Percentiles rank a stretch among this genome's conserved stretches.
Conservation (phyloP, 2,797 vertebrate genomes). For the Cyprinodon diabolis region DNA sequence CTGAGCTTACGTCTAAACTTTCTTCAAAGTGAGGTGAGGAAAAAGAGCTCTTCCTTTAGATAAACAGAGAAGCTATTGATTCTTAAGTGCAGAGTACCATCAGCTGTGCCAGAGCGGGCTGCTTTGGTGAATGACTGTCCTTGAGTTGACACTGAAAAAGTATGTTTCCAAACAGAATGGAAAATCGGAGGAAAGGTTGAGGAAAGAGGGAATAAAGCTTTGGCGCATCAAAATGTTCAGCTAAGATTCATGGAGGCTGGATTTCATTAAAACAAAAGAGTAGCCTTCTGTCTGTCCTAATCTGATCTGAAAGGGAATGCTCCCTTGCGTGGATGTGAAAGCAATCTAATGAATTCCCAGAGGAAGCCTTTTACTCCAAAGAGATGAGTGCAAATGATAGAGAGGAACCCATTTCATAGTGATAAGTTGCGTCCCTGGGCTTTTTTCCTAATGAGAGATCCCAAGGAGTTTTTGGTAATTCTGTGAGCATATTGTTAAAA, state of each 20-base stretch:
- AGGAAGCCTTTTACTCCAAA: slow-evolving; percentile 67
- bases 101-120: slow-evolving; percentile 66
- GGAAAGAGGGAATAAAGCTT: slow-evolving; percentile 39
- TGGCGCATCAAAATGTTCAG: slow-evolving; percentile 52
- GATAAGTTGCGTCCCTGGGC: slow-evolving; percentile 67
- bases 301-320: slow-evolving; percentile 63
- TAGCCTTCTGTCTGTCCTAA: slow-evolving; percentile 53
- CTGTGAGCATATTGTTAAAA: slow-evolving; percentile 31
- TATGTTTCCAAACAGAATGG: slow-evolving; percentile 50
- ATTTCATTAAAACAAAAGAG: slow-evolving; percentile 62
- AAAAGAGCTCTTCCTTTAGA: slow-evolving; percentile 43
- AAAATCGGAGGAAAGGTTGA: slow-evolving; percentile 43
- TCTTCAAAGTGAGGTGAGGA: slow-evolving; percentile 20
- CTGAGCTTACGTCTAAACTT: slow-evolving; percentile 17
- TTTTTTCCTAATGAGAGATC: slow-evolving; percentile 66
- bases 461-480: slow-evolving; percentile 50
- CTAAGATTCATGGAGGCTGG: slow-evolving; percentile 49
- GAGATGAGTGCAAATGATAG: slow-evolving; percentile 68
- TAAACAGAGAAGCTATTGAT: slow-evolving; percentile 75
- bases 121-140: slow-evolving; percentile 67
- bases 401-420: slow-evolving; percentile 67
- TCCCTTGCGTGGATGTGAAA: slow-evolving; percentile 71
- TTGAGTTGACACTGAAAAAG: slow-evolving; percentile 47
- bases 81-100: slow-evolving; percentile 54
- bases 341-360: slow-evolving; percentile 73